phyloP scores from a whole-genome alignment of 2,113 vertebrate species.

The Nothocercus nigrocapillus region DNA sequence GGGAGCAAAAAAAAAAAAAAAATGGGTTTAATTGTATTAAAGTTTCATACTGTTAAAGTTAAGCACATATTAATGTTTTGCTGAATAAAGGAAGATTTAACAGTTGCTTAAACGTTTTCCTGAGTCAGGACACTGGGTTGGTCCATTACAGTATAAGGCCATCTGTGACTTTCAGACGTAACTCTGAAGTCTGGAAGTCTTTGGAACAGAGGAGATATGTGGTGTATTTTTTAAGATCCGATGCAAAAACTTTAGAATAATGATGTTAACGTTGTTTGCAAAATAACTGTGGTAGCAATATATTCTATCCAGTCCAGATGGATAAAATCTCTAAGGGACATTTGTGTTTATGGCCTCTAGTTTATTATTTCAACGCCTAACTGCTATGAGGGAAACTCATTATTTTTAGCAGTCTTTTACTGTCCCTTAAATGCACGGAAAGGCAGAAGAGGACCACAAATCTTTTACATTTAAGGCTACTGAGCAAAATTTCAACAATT shows the following conservation, averaged over 20 bases:
- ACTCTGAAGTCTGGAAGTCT: neutral
- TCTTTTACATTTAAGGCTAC: conserved; percentile 11
- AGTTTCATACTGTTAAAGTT: neutral
- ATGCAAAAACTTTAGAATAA: conserved; percentile 24
- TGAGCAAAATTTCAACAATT: neutral
- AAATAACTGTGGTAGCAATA: conserved; percentile 18
- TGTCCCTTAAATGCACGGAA: conserved; percentile 27
- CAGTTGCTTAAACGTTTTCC: neutral
- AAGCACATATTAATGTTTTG: neutral
- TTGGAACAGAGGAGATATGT: neutral
- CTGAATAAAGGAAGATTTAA: neutral
- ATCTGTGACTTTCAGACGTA: conserved; percentile 21
- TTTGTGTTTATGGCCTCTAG: conserved; percentile 54
- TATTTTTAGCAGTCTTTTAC: conserved; percentile 53
- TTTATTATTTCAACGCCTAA: conserved; percentile 52
- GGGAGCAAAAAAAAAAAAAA: neutral
- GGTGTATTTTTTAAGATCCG: neutral
- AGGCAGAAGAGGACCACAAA: conserved; percentile 30
- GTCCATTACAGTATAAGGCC: neutral
- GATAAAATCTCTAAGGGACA: conserved; percentile 32
- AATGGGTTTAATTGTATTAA: neutral
- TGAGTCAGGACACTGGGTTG: neutral
- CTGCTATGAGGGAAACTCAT: conserved; percentile 48
- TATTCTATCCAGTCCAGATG: conserved; percentile 45
- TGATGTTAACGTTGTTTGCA: conserved; percentile 21